Evolutionary conservation across 1,140 invertebrate genomes (phyloP), one percentile per base, ranked within the genome.

Genomic region (Hermatobates lingyangjiaoensis): DNA sequence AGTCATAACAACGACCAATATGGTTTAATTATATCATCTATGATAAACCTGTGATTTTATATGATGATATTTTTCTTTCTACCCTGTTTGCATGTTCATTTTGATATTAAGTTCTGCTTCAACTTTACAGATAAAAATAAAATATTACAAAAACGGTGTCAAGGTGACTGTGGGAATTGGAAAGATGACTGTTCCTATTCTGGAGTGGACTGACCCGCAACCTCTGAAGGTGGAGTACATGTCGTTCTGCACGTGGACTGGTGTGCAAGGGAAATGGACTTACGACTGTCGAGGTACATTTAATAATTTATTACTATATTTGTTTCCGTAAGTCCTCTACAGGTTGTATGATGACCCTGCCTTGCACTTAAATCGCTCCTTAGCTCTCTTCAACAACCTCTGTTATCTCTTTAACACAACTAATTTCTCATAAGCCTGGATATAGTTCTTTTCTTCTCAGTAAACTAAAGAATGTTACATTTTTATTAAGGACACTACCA

Each of bases 231-330:
- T 52, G 24, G 38, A 20, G 15, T 52, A 38, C n/a, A 26, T 52
- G 2, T 52, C 51, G n/a, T 52, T 52, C n/a, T 47, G 44, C 14
- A 7, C 51, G 3, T 52, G 51, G 51, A 38, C 44, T 1, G 51
- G 42, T 3, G 27, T 47, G 1, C 18, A 25, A 10, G 44, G 15
- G 7, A 39, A 38, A n/a, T 52, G 51, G 51, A 24, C 14, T n/a
- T 52, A 24, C 23, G 51, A 47, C 23, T 52, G 51, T 38, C 26
- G 47, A 47, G 51, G 51, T 52, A 39, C 7, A 15, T 34, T 34
- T 34, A 34, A n/a, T n/a, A n/a, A n/a, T n/a, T n/a, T n/a, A n/a
- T n/a, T n/a, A n/a, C n/a, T n/a, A n/a, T n/a, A n/a, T n/a, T n/a
- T n/a, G n/a, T n/a, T n/a, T n/a, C n/a, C n/a, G n/a, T n/a, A n/a